Conservation (phyloP, 2,888 invertebrate genomes). For the Ennomos erosarius region DNA sequence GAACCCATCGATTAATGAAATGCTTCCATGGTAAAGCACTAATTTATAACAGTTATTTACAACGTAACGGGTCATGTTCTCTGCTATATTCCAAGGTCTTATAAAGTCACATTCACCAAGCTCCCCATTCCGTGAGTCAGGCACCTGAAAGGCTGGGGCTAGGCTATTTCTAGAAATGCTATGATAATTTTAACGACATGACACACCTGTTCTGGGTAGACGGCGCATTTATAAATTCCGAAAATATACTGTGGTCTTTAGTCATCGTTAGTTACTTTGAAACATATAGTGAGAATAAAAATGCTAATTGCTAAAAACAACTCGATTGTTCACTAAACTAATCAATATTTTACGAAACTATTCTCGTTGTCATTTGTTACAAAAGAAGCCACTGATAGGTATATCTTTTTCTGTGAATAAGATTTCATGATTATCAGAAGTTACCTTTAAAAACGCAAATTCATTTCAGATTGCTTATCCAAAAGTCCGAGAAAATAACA, state of each 20-base stretch:
- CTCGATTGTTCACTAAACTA: no score
- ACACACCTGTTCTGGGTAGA: slow-evolving; percentile 55
- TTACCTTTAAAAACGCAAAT: no score
- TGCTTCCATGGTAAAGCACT: no score
- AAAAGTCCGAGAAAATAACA: slow-evolving; percentile 5
- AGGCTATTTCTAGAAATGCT: slow-evolving; percentile 58
- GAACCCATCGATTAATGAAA: no score
- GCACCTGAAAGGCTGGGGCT: slow-evolving; percentile 47
- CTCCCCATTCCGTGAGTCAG: slow-evolving; percentile 50
- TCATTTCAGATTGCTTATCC: slow-evolving; percentile 7
- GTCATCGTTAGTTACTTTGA: slow-evolving; percentile 12
- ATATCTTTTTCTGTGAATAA: no score
- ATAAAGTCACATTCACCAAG: slow-evolving; percentile 23
- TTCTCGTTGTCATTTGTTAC: no score
- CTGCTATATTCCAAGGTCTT: slow-evolving; percentile 18
- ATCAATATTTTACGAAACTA: no score
- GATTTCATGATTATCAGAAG: no score
- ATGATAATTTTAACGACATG: slow-evolving; percentile 55
- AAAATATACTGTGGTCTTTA: slow-evolving; percentile 33
- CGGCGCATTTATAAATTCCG: slow-evolving; percentile 40
- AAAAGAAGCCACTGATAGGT: no score
- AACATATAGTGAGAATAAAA: background rate
- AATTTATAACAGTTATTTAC: no score
- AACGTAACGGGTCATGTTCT: no score
- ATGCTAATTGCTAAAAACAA: no score